These are phyloP conservation scores for Dysmachus trigonus DNA, from an alignment of 2,888 invertebrate genomes.

Conservation along the genomic window DNA sequence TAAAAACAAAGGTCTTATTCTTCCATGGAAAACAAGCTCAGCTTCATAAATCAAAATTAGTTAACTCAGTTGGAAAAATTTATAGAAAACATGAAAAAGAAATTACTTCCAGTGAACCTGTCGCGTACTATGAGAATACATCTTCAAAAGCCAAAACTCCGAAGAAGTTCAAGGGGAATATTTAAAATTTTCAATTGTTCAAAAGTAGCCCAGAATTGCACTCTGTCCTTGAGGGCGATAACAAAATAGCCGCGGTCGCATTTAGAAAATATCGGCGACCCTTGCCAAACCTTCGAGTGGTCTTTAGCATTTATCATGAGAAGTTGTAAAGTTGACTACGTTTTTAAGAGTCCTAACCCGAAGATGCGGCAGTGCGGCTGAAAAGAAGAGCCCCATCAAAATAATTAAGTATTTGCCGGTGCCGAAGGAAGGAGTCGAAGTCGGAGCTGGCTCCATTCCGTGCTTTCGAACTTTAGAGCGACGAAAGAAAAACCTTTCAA, in stretches of 20 bases:
- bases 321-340: not conserved
- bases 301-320: not conserved
- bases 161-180: not conserved
- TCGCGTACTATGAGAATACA: not conserved
- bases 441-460: not conserved
- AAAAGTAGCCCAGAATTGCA: not conserved
- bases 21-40: not conserved
- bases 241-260: not conserved
- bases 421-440: not conserved
- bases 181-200: not conserved
- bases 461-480: not conserved
- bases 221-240: not conserved
- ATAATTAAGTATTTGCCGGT: slow-evolving; percentile 4
- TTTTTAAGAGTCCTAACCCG: not conserved
- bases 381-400: not conserved
- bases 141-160: not conserved
- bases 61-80: not conserved
- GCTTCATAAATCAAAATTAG: not conserved
- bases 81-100: not conserved
- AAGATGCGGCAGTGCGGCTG: not conserved
- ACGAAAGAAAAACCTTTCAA: slow-evolving; percentile 23
- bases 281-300: not conserved
- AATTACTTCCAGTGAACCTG: not conserved
- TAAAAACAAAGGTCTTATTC: too few species aligned
- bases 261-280: not conserved